A percentile compares a stretch with the other conserved stretches of the same genome.
phyloP scores from a whole-genome alignment of 2,113 vertebrate species.

The Ceyx cyanopectus region DNA sequence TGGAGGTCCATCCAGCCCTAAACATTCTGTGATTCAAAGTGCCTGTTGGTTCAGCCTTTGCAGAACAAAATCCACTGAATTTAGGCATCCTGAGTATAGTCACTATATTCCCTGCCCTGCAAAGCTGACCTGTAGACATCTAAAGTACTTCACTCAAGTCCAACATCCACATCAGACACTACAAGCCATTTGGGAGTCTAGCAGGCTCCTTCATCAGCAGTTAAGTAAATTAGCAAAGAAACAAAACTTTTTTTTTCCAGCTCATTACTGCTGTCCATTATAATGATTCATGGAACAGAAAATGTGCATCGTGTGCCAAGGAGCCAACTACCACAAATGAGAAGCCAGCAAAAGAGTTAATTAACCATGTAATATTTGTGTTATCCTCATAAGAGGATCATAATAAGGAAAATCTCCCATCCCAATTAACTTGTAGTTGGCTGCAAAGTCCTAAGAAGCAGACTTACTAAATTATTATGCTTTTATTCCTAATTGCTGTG shows the following conservation, averaged over 20 bases:
- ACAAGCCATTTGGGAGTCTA: neutral
- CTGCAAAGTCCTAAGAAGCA: neutral
- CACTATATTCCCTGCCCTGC: neutral
- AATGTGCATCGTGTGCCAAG: neutral
- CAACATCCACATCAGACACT: neutral
- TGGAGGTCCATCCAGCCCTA: no score
- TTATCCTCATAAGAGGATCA: constrained; percentile 5
- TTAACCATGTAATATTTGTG: constrained; percentile 18
- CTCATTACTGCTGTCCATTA: constrained; percentile 13
- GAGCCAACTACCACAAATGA: neutral
- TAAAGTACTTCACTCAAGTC: neutral
- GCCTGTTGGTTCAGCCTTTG: neutral
- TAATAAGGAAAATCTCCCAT: neutral
- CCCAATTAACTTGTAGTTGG: neutral
- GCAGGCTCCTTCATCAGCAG: neutral
- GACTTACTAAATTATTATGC: neutral
- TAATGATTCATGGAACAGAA: constrained; percentile 12
- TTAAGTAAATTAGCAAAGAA: neutral
- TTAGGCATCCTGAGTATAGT: neutral
- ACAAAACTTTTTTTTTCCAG: neutral
- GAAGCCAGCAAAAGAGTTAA: constrained; percentile 23
- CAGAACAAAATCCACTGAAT: neutral
- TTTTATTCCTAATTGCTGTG: neutral
- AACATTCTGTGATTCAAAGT: neutral
- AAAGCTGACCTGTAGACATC: neutral